Evolutionary conservation across 2,888 invertebrate genomes (phyloP).

Genomic region (Lacanobia wlatinum): DNA sequence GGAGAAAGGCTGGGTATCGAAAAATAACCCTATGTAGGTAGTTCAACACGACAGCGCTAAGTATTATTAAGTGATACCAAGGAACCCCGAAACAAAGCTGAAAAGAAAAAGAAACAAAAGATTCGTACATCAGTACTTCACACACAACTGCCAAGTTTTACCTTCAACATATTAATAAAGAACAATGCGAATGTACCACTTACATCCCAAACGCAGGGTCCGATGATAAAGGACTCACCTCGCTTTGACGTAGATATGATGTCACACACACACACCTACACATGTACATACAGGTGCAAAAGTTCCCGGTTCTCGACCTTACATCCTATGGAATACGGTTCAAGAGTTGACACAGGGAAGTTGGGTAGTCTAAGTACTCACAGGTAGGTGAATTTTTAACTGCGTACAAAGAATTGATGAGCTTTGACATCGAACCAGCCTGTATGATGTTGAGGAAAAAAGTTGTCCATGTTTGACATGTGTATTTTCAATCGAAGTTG

Average conservation of each 20-base stretch:
- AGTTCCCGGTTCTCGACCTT: neutral
- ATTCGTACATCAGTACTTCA: neutral
- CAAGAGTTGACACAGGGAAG: neutral
- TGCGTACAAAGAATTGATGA: constrained; percentile 4
- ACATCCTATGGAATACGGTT: neutral
- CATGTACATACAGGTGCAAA: neutral
- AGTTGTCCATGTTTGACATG: neutral
- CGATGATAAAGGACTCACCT: constrained; percentile 29
- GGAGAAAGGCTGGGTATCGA: too few relatives aligned
- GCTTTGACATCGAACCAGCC: constrained; percentile 29
- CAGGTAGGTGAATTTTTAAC: neutral
- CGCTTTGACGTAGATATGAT: constrained; percentile 20
- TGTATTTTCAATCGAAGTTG: neutral
- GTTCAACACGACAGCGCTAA: too few relatives aligned
- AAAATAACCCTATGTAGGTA: too few relatives aligned
- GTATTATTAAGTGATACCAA: too few relatives aligned
- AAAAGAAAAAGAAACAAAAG: neutral
- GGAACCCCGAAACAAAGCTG: too few relatives aligned
- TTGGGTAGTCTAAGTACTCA: too few relatives aligned
- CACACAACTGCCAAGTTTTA: neutral
- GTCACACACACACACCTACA: neutral
- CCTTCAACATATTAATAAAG: constrained; percentile 7
- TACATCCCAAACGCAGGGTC: constrained; percentile 13
- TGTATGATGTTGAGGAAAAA: neutral
- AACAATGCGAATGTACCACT: constrained; percentile 22